Percentiles rank a stretch among this genome's conserved stretches.
These are phyloP conservation scores for Phenganax subtilis DNA, from an alignment of 92 coral and sea anemone genomes.

Conservation along the genomic window DNA sequence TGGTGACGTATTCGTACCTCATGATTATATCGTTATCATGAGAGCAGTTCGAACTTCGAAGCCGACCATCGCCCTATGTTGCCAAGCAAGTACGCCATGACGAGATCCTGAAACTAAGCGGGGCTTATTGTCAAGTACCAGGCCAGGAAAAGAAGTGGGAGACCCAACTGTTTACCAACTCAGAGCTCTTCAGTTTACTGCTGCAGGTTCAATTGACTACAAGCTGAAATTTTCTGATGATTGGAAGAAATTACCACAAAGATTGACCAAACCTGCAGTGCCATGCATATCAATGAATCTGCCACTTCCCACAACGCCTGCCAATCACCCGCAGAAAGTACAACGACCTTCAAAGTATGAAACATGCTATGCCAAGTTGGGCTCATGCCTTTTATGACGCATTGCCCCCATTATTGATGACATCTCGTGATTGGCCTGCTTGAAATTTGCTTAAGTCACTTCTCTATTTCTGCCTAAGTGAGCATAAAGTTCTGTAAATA, in stretches of 20 bases:
- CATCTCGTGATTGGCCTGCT: not conserved
- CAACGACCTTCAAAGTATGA: constrained; percentile 14
- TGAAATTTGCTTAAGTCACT: not conserved
- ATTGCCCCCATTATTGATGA: not conserved
- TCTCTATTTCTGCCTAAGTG: not conserved
- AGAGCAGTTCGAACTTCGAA: constrained; percentile 1
- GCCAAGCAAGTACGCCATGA: constrained; percentile 25
- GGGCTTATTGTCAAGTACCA: constrained; percentile 14
- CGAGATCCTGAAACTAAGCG: not conserved
- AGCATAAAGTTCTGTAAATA: not conserved
- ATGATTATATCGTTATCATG: constrained; percentile 32
- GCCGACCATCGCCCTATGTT: constrained; percentile 20
- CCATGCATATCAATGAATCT: not conserved
- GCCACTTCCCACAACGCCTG: not conserved
- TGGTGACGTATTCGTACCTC: constrained; percentile 22
- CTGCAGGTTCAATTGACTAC: not conserved
- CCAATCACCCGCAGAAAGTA: not conserved
- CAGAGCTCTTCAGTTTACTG: not conserved
- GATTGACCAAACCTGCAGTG: not conserved
- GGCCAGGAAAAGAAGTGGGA: constrained; percentile 33
- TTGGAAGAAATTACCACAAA: constrained; percentile 15
- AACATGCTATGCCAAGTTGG: not conserved
- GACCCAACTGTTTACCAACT: constrained; percentile 33
- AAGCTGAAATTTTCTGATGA: constrained; percentile 25
- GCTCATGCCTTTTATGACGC: constrained; percentile 5